phyloP scores from a whole-genome alignment of 2,113 vertebrate species.

The Vidua chalybeata region DNA sequence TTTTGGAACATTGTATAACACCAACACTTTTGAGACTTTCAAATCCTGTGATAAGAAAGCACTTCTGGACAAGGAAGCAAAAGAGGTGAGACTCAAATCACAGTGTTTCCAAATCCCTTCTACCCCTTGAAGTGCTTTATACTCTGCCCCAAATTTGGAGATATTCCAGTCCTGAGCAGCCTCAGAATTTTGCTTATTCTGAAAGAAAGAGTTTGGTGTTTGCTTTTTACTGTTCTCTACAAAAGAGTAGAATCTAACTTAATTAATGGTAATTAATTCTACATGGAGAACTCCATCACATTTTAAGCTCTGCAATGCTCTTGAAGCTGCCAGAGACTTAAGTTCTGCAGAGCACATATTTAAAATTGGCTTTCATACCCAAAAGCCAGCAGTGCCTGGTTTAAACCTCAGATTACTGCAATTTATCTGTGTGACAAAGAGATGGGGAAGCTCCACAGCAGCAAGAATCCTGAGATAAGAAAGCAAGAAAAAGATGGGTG shows the following conservation, averaged over 20 bases:
- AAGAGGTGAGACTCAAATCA: constrained; percentile 76
- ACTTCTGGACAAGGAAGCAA: constrained; percentile 88
- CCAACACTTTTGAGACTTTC: constrained; percentile 95
- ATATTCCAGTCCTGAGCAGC: neutral
- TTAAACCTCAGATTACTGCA: neutral
- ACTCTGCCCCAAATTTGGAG: neutral
- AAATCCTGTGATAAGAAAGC: constrained; percentile 92
- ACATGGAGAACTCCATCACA: neutral
- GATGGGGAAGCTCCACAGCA: neutral
- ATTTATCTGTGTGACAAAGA: neutral
- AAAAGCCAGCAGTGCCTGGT: neutral
- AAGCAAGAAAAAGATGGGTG: neutral
- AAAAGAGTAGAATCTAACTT: neutral
- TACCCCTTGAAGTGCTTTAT: neutral
- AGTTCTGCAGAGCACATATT: neutral
- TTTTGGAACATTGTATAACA: constrained; percentile 88
- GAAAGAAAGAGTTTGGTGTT: neutral
- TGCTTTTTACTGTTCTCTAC: neutral
- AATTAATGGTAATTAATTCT: neutral
- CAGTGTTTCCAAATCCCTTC: neutral
- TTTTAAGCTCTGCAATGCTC: neutral
- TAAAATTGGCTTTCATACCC: neutral
- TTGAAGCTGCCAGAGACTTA: neutral
- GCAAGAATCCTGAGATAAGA: neutral
- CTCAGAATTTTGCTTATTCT: neutral